Percentiles rank a stretch among this genome's conserved stretches.
Evolutionary conservation across 2,797 vertebrate genomes (phyloP).

Genomic region (Gephyroberyx darwinii): DNA sequence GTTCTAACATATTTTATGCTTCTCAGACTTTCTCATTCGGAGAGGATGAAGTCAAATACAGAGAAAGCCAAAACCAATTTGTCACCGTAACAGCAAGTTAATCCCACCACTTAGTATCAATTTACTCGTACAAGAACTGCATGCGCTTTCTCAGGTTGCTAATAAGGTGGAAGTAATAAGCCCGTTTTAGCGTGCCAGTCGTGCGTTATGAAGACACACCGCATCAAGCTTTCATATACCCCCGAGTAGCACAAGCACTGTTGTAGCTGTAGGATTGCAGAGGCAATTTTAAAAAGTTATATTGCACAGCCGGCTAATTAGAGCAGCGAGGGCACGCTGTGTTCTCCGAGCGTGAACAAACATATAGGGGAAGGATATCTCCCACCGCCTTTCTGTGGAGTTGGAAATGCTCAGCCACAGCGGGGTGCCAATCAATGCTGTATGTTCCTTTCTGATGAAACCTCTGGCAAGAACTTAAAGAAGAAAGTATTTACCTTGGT

Average conservation of each 20-base stretch:
- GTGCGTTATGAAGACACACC: constrained; percentile 72
- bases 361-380: constrained; percentile 10
- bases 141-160: constrained; percentile 72
- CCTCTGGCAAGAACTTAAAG: not conserved
- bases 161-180: constrained; percentile 77
- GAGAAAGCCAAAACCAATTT: constrained; percentile 59
- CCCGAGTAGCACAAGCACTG: constrained; percentile 39
- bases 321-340: constrained; percentile 4
- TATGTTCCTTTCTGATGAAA: constrained; percentile 1
- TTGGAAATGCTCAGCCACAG: constrained; percentile 18
- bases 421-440: not conserved
- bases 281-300: constrained; percentile 50
- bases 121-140: constrained; percentile 70
- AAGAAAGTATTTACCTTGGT: not conserved
- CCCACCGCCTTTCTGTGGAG: constrained; percentile 1
- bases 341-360: constrained; percentile 38
- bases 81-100: constrained; percentile 57
- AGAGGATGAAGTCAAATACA: constrained; percentile 34
- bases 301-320: constrained; percentile 46
- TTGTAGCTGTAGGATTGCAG: constrained; percentile 45
- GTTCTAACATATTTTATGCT: constrained; percentile 42
- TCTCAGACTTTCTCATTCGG: constrained; percentile 43
- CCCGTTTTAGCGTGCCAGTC: constrained; percentile 65
- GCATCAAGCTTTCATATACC: constrained; percentile 54
- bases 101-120: constrained; percentile 72